These are phyloP conservation scores for Drosophila neoperkinsi DNA, from an alignment of 2,888 invertebrate genomes.

Conservation along the genomic window DNA sequence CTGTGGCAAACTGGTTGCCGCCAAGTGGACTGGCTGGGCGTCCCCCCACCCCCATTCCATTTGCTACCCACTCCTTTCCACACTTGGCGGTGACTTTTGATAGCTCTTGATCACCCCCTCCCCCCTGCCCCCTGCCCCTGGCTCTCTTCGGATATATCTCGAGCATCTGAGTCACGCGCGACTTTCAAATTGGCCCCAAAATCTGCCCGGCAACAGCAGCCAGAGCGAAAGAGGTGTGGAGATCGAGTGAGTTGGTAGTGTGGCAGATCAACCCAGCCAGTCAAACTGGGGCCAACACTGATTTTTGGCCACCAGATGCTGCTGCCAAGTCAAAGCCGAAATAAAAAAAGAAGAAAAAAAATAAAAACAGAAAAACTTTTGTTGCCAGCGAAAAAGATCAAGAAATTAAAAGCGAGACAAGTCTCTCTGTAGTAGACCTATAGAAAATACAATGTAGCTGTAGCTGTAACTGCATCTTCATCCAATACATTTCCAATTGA, in stretches of 20 bases:
- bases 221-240: background rate
- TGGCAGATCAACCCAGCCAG: conserved; percentile 33
- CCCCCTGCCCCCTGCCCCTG: background rate
- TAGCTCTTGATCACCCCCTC: background rate
- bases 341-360: background rate
- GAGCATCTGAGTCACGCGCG: conserved; percentile 63
- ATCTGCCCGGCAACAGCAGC: conserved; percentile 69
- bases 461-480: conserved; percentile 8
- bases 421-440: conserved; percentile 3
- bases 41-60: background rate
- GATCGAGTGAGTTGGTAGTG: conserved; percentile 1
- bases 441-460: conserved; percentile 4
- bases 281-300: conserved; percentile 33
- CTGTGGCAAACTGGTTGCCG: conserved; percentile 66
- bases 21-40: conserved; percentile 46
- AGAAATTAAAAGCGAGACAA: conserved; percentile 21
- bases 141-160: conserved; percentile 14
- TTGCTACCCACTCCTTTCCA: background rate
- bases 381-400: conserved; percentile 34
- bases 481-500: conserved; percentile 41
- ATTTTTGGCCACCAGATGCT: conserved; percentile 30
- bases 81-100: background rate
- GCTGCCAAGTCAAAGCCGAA: conserved; percentile 11
- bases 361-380: conserved; percentile 50
- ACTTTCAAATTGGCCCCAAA: conserved; percentile 73